Conservation (phyloP, 2,113 vertebrate species). For the Lagopus leucura region DNA sequence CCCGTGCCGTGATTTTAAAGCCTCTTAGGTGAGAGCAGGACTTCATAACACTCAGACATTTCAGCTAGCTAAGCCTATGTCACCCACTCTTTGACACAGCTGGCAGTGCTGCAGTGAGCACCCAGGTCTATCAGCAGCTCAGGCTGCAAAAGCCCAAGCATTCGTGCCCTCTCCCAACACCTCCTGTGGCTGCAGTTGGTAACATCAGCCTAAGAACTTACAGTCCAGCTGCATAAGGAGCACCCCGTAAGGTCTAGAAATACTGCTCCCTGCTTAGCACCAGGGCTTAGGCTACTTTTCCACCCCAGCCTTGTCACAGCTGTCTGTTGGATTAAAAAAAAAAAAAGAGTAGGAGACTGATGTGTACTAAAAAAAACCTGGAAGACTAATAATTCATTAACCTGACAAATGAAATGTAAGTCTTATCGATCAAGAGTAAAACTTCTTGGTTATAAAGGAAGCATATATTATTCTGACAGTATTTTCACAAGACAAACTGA, state of each 20-base stretch:
- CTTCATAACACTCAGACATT: neutral
- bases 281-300: constrained; percentile 41
- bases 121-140: neutral
- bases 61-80: neutral
- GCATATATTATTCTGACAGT: constrained; percentile 73
- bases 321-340: constrained; percentile 25
- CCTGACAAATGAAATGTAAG: constrained; percentile 69
- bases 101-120: fast-evolving
- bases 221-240: neutral
- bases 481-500: constrained; percentile 70
- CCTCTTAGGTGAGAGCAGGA: neutral
- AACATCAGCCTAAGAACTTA: neutral
- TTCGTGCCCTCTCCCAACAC: neutral
- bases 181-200: neutral
- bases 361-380: constrained; percentile 48
- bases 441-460: constrained; percentile 64
- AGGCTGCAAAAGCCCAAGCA: neutral
- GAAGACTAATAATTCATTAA: constrained; percentile 72
- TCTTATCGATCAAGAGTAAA: constrained; percentile 67
- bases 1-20: neutral
- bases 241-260: neutral
- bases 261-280: neutral
- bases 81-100: neutral
- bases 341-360: constrained; percentile 6
- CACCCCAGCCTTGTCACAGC: constrained; percentile 48